Evolutionary conservation across 2,797 vertebrate genomes (phyloP), one percentile per base, ranked within the genome.

Genomic region (Glossophaga mutica): DNA sequence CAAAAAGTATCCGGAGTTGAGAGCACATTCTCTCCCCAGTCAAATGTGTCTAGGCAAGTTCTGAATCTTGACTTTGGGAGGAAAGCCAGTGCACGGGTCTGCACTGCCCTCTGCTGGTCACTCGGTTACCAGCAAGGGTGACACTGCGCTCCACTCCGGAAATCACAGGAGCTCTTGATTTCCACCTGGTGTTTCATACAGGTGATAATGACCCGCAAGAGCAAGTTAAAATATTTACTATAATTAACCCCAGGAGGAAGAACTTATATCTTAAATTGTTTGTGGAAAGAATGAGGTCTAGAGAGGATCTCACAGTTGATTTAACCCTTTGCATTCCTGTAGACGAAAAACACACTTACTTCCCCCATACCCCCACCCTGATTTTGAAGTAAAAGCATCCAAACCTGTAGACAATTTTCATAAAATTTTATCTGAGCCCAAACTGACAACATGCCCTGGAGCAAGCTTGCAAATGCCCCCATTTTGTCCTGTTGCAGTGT

Each of bases 81-180:
- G 57, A 44, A 95, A 79, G 16, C 32, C 77, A 16, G 68, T 10
- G 65, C 0, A 0, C 12, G 55, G 39, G 70, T 78, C 39, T 94
- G 90, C 79, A 90, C 92, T 91, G 92, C 95, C 96, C 92, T 89
- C 97, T 97, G 70, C 57, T 89, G 96, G 94, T 59, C 79, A 68
- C 32, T 85, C 0, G 2, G 70, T 50, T 67, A 74, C 81, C 67
- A 55, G 77, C 88, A 52, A 0, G 26, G 15, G 9, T 70, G 18
- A 24, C 9, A 1, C 18, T 0, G 4, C 0, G 5, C 18, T 55
- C 5, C 18, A 32, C 57, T 71, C 22, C 19, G 37, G n/a, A 94
- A 87, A 50, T 55, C 1, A 0, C 5, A 12, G 57, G 5, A 55
- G 44, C 67, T 37, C 70, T 87, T 87, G 70, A 87, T 94, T 96